These are phyloP conservation scores for Procambarus clarkii DNA, from an alignment of 1,140 invertebrate genomes.

Conservation along the genomic window DNA sequence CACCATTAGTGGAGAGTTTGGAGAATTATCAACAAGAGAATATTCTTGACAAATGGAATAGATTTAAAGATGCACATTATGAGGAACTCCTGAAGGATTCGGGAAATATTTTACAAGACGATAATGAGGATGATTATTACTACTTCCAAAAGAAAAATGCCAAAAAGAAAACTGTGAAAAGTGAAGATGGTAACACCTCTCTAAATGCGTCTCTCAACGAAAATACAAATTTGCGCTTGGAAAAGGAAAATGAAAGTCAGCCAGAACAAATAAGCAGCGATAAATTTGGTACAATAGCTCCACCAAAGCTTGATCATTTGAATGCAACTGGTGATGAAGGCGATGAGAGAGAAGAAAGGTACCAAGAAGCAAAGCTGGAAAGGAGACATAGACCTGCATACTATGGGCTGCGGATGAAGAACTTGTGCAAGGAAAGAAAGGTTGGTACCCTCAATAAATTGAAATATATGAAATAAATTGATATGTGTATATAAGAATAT, in stretches of 20 bases:
- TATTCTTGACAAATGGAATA: constrained; percentile 6
- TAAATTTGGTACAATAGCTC: not conserved
- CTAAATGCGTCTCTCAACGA: not conserved
- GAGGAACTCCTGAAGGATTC: not conserved
- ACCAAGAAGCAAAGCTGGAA: constrained; percentile 3
- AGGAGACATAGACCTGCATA: constrained; percentile 33
- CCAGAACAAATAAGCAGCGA: not conserved
- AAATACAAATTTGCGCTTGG: not conserved
- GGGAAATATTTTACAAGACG: not conserved
- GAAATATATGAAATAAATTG: no score
- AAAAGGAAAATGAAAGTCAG: not conserved
- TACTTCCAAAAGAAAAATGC: not conserved
- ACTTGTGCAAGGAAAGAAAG: constrained; percentile 52
- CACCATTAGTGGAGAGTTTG: not conserved
- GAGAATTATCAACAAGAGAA: not conserved
- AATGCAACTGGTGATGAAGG: constrained; percentile 22
- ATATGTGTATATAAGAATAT: no score
- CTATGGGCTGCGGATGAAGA: constrained; percentile 48
- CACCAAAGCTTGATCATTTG: not conserved
- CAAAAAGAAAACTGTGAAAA: not conserved
- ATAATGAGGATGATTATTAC: constrained; percentile 20
- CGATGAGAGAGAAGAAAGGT: constrained; percentile 31
- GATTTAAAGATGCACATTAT: not conserved
- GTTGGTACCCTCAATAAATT: not conserved
- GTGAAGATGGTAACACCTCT: not conserved